Base-by-base conservation (phyloP, 2,113 vertebrate species). In the Acrocephalus arundinaceus region DNA sequence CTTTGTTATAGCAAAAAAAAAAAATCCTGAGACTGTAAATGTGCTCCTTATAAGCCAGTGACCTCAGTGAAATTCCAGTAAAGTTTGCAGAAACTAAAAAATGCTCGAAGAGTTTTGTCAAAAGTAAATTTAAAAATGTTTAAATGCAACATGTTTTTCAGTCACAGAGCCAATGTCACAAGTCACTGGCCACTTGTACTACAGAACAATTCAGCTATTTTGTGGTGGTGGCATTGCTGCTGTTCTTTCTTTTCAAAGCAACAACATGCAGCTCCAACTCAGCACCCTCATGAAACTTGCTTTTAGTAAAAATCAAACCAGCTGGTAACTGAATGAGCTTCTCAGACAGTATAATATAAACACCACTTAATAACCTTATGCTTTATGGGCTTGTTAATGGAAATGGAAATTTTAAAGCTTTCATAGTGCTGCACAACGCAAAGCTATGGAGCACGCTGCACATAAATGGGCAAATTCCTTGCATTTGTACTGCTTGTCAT, bases 321-420 rank as follows among this genome's bases (percentile, higher is more conserved):
- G 89, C 89, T 94, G 83, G 63, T 77, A 61, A 94, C 13, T 41
- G 61, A 91, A 61, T 41, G 58, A 89, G 15, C 70, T 82, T 65
- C 73, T 89, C 86, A 82, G 93, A 86, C 51, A 89, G 54, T 41
- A 6, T 49, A 68, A 84, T 61, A 84, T 92, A 96, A 96, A 94
- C 94, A 96, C 30, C 35, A 37, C 70, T 94, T 91, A 94, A 95
- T 91, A 94, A 78, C 68, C 72, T 80, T 48, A 78, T 57, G 31
- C 74, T 97, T 97, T 96, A 94, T 58, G 58, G 73, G 91, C 94
- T 94, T 72, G 89, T 92, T 89, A 97, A 94, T 2, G 2, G 49
- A 96, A 96, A 94, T 94, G 80, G 83, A 92, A 75, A 83, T 89
- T 92, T 68, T 91, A 84, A 95, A 92, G 80, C n/a, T 91, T 94